These are phyloP conservation scores for Hoplodrina ambigua DNA, from an alignment of 2,888 invertebrate genomes.

Conservation along the genomic window DNA sequence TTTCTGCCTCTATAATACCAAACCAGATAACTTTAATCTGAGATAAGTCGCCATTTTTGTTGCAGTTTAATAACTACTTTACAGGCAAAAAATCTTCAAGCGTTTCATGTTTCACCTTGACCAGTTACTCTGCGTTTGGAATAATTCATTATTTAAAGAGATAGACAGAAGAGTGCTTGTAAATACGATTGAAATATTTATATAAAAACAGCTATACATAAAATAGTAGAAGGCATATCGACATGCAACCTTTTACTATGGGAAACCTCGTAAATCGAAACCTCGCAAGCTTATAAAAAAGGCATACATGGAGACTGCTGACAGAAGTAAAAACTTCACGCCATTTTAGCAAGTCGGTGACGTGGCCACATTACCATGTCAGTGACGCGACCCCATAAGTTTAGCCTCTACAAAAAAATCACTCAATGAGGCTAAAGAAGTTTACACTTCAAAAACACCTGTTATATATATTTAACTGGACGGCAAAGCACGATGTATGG, in stretches of 20 bases:
- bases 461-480: too few species aligned
- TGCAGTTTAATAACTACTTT: slow-evolving; percentile 12
- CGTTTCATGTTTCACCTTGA: slow-evolving; percentile 46
- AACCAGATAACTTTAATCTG: slow-evolving; percentile 19
- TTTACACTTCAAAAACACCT: too few species aligned
- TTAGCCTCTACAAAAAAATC: too few species aligned
- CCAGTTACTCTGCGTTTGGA: slow-evolving; percentile 13
- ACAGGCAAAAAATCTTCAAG: slow-evolving; percentile 28
- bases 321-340: too few species aligned
- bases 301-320: too few species aligned
- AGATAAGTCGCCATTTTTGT: slow-evolving; percentile 17
- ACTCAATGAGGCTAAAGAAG: too few species aligned
- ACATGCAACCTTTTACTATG: not conserved
- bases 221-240: not conserved
- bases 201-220: not conserved
- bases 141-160: slow-evolving; percentile 27
- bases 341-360: too few species aligned
- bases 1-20: not conserved
- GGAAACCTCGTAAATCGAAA: too few species aligned
- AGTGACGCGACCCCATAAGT: too few species aligned
- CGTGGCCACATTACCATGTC: too few species aligned
- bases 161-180: slow-evolving; percentile 13
- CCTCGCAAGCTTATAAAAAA: too few species aligned
- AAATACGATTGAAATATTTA: slow-evolving; percentile 6
- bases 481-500: too few species aligned